Percentiles rank a stretch among this genome's conserved stretches.
phyloP scores from a whole-genome alignment of 2,888 invertebrate genomes.

The Noctua comes region DNA sequence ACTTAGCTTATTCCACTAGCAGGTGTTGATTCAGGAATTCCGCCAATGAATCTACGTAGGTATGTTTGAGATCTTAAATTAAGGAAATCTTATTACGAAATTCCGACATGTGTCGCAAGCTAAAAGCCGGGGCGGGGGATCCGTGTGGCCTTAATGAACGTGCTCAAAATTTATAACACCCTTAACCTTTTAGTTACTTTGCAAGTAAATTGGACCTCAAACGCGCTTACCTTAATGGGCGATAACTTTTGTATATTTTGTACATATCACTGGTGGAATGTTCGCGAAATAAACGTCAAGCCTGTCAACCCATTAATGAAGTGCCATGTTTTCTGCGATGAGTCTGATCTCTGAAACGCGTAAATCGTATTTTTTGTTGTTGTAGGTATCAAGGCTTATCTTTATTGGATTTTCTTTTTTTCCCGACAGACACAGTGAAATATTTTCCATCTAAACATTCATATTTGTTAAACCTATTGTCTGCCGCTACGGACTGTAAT shows the following conservation, averaged over 20 bases:
- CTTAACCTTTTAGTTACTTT: constrained; percentile 85
- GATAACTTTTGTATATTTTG: constrained; percentile 63
- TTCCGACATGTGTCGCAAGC: constrained; percentile 87
- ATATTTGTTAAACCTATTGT: neutral
- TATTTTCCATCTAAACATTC: neutral
- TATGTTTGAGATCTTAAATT: constrained; percentile 83
- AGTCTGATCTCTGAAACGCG: constrained; percentile 4
- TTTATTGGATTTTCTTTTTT: constrained; percentile 6
- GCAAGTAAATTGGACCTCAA: constrained; percentile 80
- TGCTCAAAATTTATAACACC: constrained; percentile 88
- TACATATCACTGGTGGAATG: constrained; percentile 21
- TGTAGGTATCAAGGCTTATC: neutral
- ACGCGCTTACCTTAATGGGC: constrained; percentile 72
- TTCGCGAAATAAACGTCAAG: neutral
- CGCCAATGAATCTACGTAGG: constrained; percentile 65
- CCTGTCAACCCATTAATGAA: constrained; percentile 24
- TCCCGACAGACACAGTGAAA: neutral
- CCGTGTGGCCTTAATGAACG: constrained; percentile 86
- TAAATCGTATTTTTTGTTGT: constrained; percentile 4
- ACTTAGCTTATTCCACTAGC: constrained; percentile 56
- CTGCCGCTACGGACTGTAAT: neutral
- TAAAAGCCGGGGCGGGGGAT: constrained; percentile 83
- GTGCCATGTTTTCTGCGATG: constrained; percentile 15
- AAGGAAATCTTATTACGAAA: constrained; percentile 89
- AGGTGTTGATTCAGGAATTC: constrained; percentile 71